Evolutionary conservation across 2,113 vertebrate genomes (phyloP).

Genomic region (Dicentrarchus labrax): DNA sequence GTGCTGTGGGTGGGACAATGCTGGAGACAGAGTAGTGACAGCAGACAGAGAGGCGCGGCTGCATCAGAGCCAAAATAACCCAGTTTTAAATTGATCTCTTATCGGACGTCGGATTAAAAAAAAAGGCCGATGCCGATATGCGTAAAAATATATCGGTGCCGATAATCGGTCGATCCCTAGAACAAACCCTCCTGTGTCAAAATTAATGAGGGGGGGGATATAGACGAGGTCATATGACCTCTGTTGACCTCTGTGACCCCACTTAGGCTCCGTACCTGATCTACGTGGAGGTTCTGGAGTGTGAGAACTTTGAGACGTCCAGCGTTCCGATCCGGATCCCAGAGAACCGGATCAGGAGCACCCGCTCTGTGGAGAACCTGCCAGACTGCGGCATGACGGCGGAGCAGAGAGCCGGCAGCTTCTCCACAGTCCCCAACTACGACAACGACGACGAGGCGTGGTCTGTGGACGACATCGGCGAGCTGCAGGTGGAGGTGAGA

Average conservation of each 20-base stretch:
- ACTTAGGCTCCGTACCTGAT: slow-evolving; percentile 94
- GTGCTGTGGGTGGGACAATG: too few species aligned
- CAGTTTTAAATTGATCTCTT: too few species aligned
- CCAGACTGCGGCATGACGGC: slow-evolving; percentile 90
- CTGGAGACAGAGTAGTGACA: too few species aligned
- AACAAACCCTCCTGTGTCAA: background rate
- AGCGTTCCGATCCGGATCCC: slow-evolving; percentile 92
- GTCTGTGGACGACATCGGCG: slow-evolving; percentile 95
- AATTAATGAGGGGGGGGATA: too few species aligned
- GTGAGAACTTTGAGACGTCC: slow-evolving; percentile 95
- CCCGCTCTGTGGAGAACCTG: slow-evolving; percentile 95
- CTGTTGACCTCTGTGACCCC: background rate
- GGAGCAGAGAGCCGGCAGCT: slow-evolving; percentile 91
- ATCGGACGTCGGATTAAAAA: too few species aligned
- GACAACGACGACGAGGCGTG: slow-evolving; percentile 98
- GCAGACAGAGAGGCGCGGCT: too few species aligned
- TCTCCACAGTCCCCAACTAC: slow-evolving; percentile 93
- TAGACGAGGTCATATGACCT: slow-evolving; percentile 17
- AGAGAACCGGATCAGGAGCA: slow-evolving; percentile 95
- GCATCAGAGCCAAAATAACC: too few species aligned
- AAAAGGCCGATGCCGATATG: too few species aligned
- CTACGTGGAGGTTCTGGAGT: slow-evolving; percentile 97
- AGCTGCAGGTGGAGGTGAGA: slow-evolving; percentile 95
- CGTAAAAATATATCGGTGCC: too few species aligned
- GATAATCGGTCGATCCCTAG: too few species aligned